Conservation (phyloP, 2,797 vertebrate species). For the Hyperoplus lanceolatus region DNA sequence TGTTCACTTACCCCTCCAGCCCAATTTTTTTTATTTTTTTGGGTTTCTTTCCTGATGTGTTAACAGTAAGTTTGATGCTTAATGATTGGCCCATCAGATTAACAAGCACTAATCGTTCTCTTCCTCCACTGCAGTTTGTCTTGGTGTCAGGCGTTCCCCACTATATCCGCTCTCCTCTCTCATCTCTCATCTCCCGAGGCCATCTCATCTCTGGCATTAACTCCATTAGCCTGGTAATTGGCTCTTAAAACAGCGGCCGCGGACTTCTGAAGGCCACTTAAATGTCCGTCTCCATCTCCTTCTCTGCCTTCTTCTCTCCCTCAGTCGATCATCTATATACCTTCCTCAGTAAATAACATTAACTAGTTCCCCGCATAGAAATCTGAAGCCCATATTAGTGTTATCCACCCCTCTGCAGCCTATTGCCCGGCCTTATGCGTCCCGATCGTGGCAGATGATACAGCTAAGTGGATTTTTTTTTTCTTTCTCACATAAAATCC, state of each 20-base stretch:
- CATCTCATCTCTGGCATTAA: slow-evolving; percentile 85
- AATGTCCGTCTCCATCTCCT: slow-evolving; percentile 70
- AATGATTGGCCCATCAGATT: slow-evolving; percentile 82
- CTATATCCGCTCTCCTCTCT: slow-evolving; percentile 44
- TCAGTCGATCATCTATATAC: slow-evolving; percentile 82
- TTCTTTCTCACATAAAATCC: slow-evolving; percentile 76
- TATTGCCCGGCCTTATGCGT: slow-evolving; percentile 82
- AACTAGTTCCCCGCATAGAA: slow-evolving; percentile 83
- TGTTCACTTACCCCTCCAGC: slow-evolving; percentile 50
- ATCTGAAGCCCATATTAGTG: slow-evolving; percentile 83
- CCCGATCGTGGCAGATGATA: slow-evolving; percentile 83
- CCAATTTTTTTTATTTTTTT: slow-evolving; percentile 13
- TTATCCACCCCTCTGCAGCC: slow-evolving; percentile 86
- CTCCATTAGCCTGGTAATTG: slow-evolving; percentile 87
- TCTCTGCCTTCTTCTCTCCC: slow-evolving; percentile 61
- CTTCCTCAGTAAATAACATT: slow-evolving; percentile 85
- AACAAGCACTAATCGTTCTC: slow-evolving; percentile 74
- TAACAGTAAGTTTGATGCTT: slow-evolving; percentile 70
- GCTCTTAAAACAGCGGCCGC: slow-evolving; percentile 76
- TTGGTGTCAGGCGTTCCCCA: slow-evolving; percentile 66
- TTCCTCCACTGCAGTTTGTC: slow-evolving; percentile 65
- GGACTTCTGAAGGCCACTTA: slow-evolving; percentile 77
- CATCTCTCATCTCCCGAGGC: slow-evolving; percentile 70
- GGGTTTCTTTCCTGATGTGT: slow-evolving; percentile 52
- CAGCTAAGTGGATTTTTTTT: slow-evolving; percentile 86